Percentiles rank a stretch among this genome's conserved stretches.
Evolutionary conservation across 2,888 invertebrate species (phyloP).

Genomic region (Agonum fuliginosum): DNA sequence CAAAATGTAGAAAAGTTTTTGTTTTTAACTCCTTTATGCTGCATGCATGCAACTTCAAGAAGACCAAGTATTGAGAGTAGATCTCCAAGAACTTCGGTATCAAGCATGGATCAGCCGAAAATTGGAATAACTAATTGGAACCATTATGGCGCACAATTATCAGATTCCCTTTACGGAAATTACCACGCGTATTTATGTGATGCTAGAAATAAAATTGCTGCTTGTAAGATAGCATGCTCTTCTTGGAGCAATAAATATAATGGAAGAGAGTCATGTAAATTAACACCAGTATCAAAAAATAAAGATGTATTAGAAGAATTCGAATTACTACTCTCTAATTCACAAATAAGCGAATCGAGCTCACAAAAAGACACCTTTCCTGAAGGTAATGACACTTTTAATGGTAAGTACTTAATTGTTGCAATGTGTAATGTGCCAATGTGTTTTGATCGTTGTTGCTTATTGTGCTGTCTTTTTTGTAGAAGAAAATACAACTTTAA

Average conservation of each 20-base stretch:
- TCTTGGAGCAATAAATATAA: conserved; percentile 89
- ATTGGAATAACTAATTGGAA: conserved; percentile 72
- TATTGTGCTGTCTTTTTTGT: conserved; percentile 56
- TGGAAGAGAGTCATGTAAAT: conserved; percentile 72
- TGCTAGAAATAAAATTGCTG: conserved; percentile 85
- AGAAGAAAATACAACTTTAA: conserved; percentile 69
- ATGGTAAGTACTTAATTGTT: conserved; percentile 23
- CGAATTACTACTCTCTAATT: conserved; percentile 37
- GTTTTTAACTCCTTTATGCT: conserved; percentile 82
- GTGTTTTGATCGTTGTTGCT: neutral
- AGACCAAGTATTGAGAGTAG: conserved; percentile 36
- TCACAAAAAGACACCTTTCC: conserved; percentile 7
- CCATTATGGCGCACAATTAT: conserved; percentile 74
- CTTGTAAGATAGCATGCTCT: conserved; percentile 83
- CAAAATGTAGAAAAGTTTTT: conserved; percentile 85
- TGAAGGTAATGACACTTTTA: conserved; percentile 35
- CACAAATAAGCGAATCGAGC: conserved; percentile 11
- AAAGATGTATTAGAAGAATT: conserved; percentile 47
- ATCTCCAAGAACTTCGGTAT: conserved; percentile 62
- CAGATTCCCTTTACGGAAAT: conserved; percentile 85
- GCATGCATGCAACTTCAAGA: conserved; percentile 66
- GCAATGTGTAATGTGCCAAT: neutral
- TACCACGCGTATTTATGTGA: conserved; percentile 91
- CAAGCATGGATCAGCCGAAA: conserved; percentile 64
- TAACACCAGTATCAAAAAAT: neutral